Evolutionary conservation across 2,797 vertebrate species (phyloP), one percentile per base, ranked within the genome.

Genomic region (Tokudaia tokunoshimensis): DNA sequence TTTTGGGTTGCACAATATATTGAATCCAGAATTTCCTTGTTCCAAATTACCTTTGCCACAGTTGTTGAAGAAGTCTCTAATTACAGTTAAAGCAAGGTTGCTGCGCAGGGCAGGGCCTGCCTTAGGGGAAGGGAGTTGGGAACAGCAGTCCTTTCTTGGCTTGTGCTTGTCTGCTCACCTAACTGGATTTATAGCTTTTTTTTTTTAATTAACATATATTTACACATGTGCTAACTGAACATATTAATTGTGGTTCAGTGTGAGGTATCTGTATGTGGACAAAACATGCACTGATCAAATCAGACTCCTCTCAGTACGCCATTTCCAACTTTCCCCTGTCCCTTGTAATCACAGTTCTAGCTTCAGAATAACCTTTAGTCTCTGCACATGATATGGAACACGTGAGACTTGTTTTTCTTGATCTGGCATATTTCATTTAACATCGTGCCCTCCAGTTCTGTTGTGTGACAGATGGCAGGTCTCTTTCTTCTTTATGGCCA

Each of bases 241-340:
- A 41, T 41, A 31, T 20, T 90, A 29, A 26, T 20, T 20, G 34
- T 52, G 47, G 61, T 34, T 57, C n/a, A 65, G 61, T 41, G 72
- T 59, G 52, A 74, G 72, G 15, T 20, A 31, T 31, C 52, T 70
- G 1, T 44, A 12, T 3, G 57, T 44, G 26, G 31, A 63, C 24
- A 3, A 26, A 47, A 4, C 1, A 0, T 15, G 12, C 22, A n/a
- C 12, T 63, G 22, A 22, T 67, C 44, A 55, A 17, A 41, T 24
- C 50, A 29, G 26, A 34, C 1, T 29, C 29, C 59, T 67, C 6
- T 63, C 47, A 11, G 3, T 17, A 10, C 11, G 19, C 17, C 37
- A 13, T 31, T 70, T 80, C 10, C 63, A 41, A 7, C 14, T 65
- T 11, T 55, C 4, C 76, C 47, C 61, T 31, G 1, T 9, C 19